Percentiles rank a stretch among this genome's conserved stretches.
phyloP scores from a whole-genome alignment of 2,797 vertebrate genomes.

The Tamandua tetradactyla region DNA sequence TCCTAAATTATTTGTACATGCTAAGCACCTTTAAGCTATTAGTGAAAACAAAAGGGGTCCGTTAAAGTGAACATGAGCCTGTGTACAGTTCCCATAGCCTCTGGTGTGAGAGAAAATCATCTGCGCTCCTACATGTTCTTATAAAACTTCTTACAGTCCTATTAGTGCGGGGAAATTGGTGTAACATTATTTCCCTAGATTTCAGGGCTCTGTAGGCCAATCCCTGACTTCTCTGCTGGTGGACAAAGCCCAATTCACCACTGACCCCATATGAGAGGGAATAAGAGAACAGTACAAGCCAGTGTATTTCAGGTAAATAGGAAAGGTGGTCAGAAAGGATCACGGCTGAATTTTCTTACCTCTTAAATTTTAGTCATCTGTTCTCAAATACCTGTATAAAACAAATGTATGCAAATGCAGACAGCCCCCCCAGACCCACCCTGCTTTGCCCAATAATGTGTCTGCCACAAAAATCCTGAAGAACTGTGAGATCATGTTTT shows the following conservation, averaged over 20 bases:
- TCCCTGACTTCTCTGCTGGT: background rate
- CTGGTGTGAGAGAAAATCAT: background rate
- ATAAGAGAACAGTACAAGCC: too few relatives aligned
- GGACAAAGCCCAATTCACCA: background rate
- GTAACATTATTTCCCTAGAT: background rate
- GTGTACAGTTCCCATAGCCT: background rate
- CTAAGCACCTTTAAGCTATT: background rate
- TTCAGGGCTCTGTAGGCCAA: background rate
- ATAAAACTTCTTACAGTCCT: background rate
- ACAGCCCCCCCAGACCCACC: background rate
- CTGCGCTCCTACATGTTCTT: background rate
- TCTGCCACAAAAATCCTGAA: constrained; percentile 1
- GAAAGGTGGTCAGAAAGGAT: background rate
- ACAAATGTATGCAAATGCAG: background rate
- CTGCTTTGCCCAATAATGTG: background rate
- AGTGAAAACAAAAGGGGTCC: background rate
- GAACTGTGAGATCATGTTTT: background rate
- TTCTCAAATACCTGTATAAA: background rate
- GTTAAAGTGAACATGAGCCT: background rate
- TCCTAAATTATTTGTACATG: background rate
- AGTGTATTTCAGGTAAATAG: too few relatives aligned
- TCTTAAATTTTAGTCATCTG: background rate
- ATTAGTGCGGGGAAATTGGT: background rate
- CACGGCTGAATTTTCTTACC: background rate
- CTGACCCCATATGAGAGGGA: too few relatives aligned